Evolutionary conservation across 2,888 invertebrate species (phyloP), one percentile per base, ranked within the genome.

Genomic region (Amphipyra berbera): DNA sequence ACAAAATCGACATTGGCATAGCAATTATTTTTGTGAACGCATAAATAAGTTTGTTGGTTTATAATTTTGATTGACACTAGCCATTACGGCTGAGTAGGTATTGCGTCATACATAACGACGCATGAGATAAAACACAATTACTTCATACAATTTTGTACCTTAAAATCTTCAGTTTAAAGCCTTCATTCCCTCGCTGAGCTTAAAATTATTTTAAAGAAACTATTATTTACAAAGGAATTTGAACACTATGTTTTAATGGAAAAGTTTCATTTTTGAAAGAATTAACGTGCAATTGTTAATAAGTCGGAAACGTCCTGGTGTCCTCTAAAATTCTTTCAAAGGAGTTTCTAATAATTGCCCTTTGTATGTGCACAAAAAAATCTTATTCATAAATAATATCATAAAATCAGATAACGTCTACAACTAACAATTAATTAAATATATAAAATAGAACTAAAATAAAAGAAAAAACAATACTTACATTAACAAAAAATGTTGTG

Each of bases 31-130:
- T 78, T 65, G 75, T 78, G 79, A 75, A 73, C 79, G 84, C 82
- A 84, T 77, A 83, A 83, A 86, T 85, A 88, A 90, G 81, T 90
- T 93, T 90, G 91, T 90, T 87, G 86, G 88, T 88, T 84, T 90
- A 88, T 94, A 93, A 94, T 94, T 95, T 94, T 95, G 94, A 94
- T 94, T 95, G 94, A 95, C 94, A 94, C 90, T 91, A 85, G 89
- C 94, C 94, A 94, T 94, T 94, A 94, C 91, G 90, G 89, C 86
- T 87, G 89, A 90, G 89, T 89, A 88, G 90, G 85, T 86, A 90
- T 94, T 94, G 91, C 94, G 94, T 94, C 94, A 94, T 89, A 89
- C 81, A 83, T 85, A 90, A 88, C 89, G 88, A 88, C 89, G 88
- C 88, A 88, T 88, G 85, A 87, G 83, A 85, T 83, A 82, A 82